Evolutionary conservation across 2,888 invertebrate genomes (phyloP), one percentile per base, ranked within the genome.

Genomic region (Zeuzera pyrina): DNA sequence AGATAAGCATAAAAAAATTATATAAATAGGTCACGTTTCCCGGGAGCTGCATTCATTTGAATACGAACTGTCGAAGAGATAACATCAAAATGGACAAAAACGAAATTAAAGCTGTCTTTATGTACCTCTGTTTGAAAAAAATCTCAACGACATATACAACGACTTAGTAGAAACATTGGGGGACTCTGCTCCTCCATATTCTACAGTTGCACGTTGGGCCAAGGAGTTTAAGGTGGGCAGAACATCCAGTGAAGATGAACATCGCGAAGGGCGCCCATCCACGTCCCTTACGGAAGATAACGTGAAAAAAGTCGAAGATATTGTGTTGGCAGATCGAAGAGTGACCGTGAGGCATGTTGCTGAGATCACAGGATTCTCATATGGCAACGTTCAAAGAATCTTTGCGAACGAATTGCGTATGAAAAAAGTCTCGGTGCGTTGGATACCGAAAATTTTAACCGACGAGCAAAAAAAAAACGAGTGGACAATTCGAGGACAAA

Each of bases 361-460:
- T 41, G 39, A 44, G 37, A 30, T 41, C 34, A 41, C 23, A n/a
- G 10, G 23, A 11, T 10, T 23, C 23, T 23, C 10, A 23, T 23
- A 23, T 10, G 16, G 23, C 23, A 23, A 19, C n/a, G n/a, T n/a
- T n/a, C n/a, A n/a, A n/a, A n/a, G n/a, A n/a, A n/a, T n/a, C n/a
- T n/a, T n/a, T n/a, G n/a, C n/a, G n/a, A n/a, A n/a, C 13, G 33
- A 41, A 38, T 25, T 39, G 37, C 27, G 43, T 34, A 43, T 34
- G 41, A 41, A 31, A 29, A 35, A 45, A 25, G 37, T 38, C 32
- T 41, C 36, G 21, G 33, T 33, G 31, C 33, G 40, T 36, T 43
- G 38, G 39, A 39, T 47, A 16, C 44, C 41, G 36, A 49, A 33
- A 44, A 47, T 43, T 39, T 39, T 43, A 38, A 42, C 27, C 31